phyloP scores from a whole-genome alignment of 2,797 vertebrate genomes.

The Mormyrops boulengeri region DNA sequence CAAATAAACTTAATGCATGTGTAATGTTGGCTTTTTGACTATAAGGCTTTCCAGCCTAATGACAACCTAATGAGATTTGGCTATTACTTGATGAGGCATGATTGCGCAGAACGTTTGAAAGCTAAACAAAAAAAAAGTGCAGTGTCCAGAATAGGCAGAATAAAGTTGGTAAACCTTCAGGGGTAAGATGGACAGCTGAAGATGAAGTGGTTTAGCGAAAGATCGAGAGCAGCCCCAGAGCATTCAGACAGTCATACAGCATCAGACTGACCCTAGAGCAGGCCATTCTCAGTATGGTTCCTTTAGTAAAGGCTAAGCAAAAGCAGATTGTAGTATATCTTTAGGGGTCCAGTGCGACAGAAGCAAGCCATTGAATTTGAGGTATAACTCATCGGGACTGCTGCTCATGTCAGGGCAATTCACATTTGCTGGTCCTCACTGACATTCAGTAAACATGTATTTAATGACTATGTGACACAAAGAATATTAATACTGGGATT shows the following conservation, averaged over 20 bases:
- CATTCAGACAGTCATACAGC: background rate
- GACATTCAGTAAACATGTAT: background rate
- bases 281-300: background rate
- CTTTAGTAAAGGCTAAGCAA: background rate
- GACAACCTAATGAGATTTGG: constrained; percentile 4
- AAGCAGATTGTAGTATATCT: background rate
- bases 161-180: background rate
- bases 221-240: background rate
- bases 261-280: background rate
- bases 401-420: background rate
- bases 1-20: background rate
- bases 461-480: background rate
- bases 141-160: background rate
- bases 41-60: constrained; percentile 1
- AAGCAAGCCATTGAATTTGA: background rate
- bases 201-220: background rate
- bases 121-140: background rate
- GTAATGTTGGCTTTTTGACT: background rate
- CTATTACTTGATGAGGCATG: background rate
- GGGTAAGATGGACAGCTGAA: background rate
- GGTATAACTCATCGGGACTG: background rate
- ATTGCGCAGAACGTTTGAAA: background rate
- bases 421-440: background rate
- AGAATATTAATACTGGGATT: background rate
- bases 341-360: background rate